phyloP scores from a whole-genome alignment of 1,140 invertebrate genomes.

The Holcopasites calliopsidis region DNA sequence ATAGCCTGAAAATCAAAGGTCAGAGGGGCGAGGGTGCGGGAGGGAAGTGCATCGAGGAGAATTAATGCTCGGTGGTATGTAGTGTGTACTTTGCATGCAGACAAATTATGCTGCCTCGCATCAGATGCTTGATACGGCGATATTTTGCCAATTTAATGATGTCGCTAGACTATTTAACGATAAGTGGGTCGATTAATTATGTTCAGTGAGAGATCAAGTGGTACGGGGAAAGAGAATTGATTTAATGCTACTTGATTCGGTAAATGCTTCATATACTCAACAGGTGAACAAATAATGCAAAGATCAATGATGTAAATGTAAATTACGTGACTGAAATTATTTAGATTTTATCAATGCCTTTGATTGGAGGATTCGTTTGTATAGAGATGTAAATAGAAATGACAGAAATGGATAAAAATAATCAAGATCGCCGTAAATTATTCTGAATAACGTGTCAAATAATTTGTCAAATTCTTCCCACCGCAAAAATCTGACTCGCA shows the following conservation, averaged over 20 bases:
- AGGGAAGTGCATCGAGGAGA: constrained; percentile 15
- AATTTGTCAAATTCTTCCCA: not conserved
- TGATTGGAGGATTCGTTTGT: no score
- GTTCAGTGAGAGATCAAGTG: no score
- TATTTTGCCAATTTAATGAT: constrained; percentile 33
- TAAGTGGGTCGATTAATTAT: no score
- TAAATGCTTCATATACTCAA: not conserved
- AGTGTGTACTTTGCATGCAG: not conserved
- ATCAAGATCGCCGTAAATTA: no score
- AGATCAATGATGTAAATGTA: no score
- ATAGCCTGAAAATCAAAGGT: constrained; percentile 18
- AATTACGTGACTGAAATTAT: no score
- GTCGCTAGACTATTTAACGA: constrained; percentile 17
- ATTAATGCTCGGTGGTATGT: constrained; percentile 15
- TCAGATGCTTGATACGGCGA: constrained; percentile 12
- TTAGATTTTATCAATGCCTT: no score
- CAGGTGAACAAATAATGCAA: not conserved
- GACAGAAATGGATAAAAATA: no score
- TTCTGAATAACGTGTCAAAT: no score
- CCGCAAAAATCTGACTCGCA: not conserved
- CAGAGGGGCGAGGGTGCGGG: not conserved
- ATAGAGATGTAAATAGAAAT: no score
- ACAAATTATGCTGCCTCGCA: constrained; percentile 20
- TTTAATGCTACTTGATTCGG: not conserved
- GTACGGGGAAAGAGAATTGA: not conserved